Percentiles rank a stretch among this genome's conserved stretches.
Conservation (phyloP, 2,113 vertebrate species). For the Pachypanchax playfairii region DNA sequence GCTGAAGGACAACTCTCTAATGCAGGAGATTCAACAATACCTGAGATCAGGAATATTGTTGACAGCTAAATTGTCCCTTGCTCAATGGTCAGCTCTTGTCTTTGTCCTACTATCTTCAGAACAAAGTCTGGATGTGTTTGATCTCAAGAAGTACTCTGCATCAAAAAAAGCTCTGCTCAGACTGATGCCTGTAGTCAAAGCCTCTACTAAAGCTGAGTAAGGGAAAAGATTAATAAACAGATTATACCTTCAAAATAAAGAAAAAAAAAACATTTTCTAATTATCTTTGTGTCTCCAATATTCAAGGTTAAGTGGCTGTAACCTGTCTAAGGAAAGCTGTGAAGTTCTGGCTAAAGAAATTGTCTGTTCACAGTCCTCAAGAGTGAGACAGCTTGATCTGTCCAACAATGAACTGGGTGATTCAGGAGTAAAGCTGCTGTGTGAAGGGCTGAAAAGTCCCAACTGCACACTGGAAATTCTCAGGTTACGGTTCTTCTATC, state of each 20-base stretch:
- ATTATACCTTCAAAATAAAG: too few relatives aligned
- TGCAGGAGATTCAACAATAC: neutral
- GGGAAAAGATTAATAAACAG: conserved; percentile 20
- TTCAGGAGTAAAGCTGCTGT: conserved; percentile 18
- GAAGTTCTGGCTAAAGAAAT: neutral
- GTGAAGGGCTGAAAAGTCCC: conserved; percentile 24
- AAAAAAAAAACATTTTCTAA: too few relatives aligned
- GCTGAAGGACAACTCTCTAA: rapidly evolving
- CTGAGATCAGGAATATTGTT: conserved; percentile 12
- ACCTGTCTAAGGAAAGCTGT: conserved; percentile 36
- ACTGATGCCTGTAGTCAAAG: conserved; percentile 37
- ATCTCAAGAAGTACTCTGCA: neutral
- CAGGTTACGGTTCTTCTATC: conserved; percentile 26
- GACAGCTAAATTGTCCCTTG: neutral
- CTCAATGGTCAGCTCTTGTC: conserved; percentile 42
- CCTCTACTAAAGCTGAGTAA: conserved; percentile 39
- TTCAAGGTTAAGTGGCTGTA: conserved; percentile 19
- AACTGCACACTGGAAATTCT: conserved; percentile 40
- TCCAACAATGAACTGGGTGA: conserved; percentile 39
- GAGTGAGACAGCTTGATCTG: too few relatives aligned
- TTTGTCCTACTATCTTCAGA: conserved; percentile 28
- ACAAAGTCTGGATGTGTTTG: conserved; percentile 21
- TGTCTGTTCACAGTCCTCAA: too few relatives aligned
- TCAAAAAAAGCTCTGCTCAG: conserved; percentile 36
- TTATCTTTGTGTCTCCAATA: rapidly evolving